These are phyloP conservation scores for Austrolebias charrua DNA, from an alignment of 2,797 vertebrate genomes.

Conservation along the genomic window DNA sequence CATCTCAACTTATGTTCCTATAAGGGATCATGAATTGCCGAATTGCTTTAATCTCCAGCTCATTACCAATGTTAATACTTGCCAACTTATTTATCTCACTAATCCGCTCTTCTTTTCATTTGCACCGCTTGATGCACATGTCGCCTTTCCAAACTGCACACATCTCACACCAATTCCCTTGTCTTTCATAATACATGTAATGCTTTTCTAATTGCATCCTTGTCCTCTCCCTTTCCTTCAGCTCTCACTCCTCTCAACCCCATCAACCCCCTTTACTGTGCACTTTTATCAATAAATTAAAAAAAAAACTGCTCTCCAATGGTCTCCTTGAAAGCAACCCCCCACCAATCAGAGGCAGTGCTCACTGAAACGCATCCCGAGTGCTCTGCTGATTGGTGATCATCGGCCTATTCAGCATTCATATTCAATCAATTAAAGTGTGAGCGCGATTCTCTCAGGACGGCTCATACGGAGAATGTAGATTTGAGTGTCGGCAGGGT, in stretches of 20 bases:
- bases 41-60: no score
- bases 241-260: slow-evolving; percentile 12
- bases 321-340: slow-evolving; percentile 21
- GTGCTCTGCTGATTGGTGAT: slow-evolving; percentile 11
- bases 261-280: slow-evolving; percentile 29
- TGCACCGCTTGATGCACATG: neutral
- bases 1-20: no score
- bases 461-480: neutral
- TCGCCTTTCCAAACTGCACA: neutral
- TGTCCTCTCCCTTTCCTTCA: slow-evolving; percentile 20
- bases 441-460: neutral
- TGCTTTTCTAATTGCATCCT: neutral
- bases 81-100: no score
- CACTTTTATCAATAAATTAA: slow-evolving; percentile 45
- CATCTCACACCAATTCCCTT: neutral
- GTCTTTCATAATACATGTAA: neutral
- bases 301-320: slow-evolving; percentile 12
- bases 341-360: slow-evolving; percentile 13
- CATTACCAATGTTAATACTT: no score
- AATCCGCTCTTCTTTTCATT: no score
- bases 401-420: slow-evolving; percentile 22
- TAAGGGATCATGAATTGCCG: no score
- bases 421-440: slow-evolving; percentile 41
- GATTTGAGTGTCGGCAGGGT: slow-evolving; percentile 14
- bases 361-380: slow-evolving; percentile 23